Conservation (phyloP, 2,888 invertebrate genomes). For the Callyntrura guangdongensis region DNA sequence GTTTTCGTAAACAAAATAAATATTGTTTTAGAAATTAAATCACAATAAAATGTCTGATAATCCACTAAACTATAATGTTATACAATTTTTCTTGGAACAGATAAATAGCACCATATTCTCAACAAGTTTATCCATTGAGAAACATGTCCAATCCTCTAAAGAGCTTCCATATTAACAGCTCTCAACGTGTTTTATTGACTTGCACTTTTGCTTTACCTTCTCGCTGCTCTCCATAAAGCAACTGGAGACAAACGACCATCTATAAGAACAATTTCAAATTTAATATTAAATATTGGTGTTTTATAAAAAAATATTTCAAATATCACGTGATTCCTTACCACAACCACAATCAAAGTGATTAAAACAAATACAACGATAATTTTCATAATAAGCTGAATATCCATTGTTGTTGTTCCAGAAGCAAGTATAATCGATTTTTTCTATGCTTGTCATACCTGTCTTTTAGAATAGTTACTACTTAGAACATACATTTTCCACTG, state of each 20-base stretch:
- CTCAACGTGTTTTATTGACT: not conserved
- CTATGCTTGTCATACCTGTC: too few relatives aligned
- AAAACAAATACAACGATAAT: constrained; percentile 80
- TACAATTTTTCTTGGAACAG: too few relatives aligned
- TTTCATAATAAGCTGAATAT: constrained; percentile 80
- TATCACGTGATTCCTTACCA: constrained; percentile 70
- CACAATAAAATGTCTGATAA: not conserved
- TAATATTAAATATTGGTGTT: too few relatives aligned
- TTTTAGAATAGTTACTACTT: too few relatives aligned
- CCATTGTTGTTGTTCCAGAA: constrained; percentile 69
- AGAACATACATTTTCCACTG: too few relatives aligned
- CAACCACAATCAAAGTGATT: constrained; percentile 76
- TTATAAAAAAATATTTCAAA: too few relatives aligned
- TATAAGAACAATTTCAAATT: constrained; percentile 38
- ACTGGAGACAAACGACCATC: constrained; percentile 83
- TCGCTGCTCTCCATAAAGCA: constrained; percentile 70
- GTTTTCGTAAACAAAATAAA: not conserved
- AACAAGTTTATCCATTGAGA: too few relatives aligned
- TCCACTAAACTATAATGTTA: too few relatives aligned
- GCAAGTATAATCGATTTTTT: too few relatives aligned
- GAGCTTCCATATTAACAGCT: not conserved
- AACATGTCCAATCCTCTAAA: not conserved
- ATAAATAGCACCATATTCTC: not conserved
- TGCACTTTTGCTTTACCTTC: not conserved
- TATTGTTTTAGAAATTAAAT: constrained; percentile 3